phyloP scores from a whole-genome alignment of 2,113 vertebrate genomes.

The Danio rerio region DNA sequence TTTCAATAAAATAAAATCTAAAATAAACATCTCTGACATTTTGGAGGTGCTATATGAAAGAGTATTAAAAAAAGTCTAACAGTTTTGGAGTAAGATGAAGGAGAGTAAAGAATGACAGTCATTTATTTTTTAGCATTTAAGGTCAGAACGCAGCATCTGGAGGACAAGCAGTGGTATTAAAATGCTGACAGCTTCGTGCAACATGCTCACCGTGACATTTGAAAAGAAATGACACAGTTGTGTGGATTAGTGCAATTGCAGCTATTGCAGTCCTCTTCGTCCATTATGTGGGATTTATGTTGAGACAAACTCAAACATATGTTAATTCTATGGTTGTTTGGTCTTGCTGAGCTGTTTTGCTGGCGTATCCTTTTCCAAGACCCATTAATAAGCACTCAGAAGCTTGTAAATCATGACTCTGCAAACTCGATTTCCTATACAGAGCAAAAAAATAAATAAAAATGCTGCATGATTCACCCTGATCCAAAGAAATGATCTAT shows the following conservation, averaged over 20 bases:
- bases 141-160: background rate
- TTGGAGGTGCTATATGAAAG: too few relatives aligned
- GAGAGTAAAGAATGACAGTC: constrained; percentile 13
- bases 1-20: too few relatives aligned
- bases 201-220: constrained; percentile 32
- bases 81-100: background rate
- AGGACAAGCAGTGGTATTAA: background rate
- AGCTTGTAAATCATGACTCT: constrained; percentile 9
- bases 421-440: constrained; percentile 12
- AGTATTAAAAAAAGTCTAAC: background rate
- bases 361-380: background rate
- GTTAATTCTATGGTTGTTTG: constrained; percentile 11
- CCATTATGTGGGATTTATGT: constrained; percentile 19
- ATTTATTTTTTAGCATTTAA: background rate
- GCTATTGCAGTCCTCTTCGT: background rate
- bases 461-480: background rate
- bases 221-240: background rate
- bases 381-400: constrained; percentile 22
- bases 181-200: background rate
- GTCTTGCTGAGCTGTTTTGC: constrained; percentile 8
- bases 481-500: background rate
- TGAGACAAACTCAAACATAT: constrained; percentile 24
- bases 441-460: background rate
- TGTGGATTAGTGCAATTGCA: constrained; percentile 19
- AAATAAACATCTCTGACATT: too few relatives aligned